These are phyloP conservation scores for Dusona sp. DNA, from an alignment of 2,888 invertebrate species.

Conservation along the genomic window DNA sequence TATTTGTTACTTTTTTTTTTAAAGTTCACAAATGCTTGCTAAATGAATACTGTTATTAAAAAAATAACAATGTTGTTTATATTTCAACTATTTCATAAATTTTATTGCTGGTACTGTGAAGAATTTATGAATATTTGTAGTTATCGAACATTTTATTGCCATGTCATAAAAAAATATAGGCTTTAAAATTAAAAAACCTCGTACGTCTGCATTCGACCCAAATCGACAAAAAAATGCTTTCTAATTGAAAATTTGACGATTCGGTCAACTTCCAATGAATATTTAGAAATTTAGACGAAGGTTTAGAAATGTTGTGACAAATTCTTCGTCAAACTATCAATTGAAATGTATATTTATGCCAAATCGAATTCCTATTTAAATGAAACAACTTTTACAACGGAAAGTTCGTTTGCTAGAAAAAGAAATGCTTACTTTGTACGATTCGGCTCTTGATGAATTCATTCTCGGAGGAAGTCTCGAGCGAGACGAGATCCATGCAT, in stretches of 20 bases:
- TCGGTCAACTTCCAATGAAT: too few species aligned
- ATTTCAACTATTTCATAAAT: background rate
- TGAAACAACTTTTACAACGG: background rate
- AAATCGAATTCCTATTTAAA: background rate
- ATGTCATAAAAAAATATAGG: background rate
- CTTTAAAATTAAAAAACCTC: background rate
- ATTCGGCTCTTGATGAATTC: slow-evolving; percentile 94
- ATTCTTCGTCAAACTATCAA: background rate
- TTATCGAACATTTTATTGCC: background rate
- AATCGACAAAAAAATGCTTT: too few species aligned
- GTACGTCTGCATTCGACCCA: too few species aligned
- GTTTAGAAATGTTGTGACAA: background rate
- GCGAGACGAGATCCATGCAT: slow-evolving; percentile 95
- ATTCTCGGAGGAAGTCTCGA: slow-evolving; percentile 94
- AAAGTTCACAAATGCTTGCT: background rate
- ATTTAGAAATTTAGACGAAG: too few species aligned
- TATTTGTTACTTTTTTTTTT: background rate
- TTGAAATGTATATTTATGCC: background rate
- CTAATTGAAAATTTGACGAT: too few species aligned
- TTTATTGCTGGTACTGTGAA: background rate
- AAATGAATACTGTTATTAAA: too few species aligned
- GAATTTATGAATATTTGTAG: background rate
- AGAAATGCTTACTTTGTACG: slow-evolving; percentile 88
- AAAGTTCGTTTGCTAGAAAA: background rate
- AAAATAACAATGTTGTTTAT: background rate